phyloP scores from a whole-genome alignment of 2,888 invertebrate genomes.

The Lasius fuliginosus region DNA sequence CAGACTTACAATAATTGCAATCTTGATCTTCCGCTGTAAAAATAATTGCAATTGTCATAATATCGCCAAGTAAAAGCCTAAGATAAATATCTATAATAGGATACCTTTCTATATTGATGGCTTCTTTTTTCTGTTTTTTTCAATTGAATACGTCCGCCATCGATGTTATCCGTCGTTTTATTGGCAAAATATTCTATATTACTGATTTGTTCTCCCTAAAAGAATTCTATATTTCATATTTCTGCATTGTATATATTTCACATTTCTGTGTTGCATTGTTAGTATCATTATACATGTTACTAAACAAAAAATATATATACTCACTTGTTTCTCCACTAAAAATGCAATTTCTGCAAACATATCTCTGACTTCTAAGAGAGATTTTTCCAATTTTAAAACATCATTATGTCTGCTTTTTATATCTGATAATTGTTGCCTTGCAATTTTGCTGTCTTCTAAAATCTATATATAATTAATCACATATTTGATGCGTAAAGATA shows the following conservation, averaged over 20 bases:
- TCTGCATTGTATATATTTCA: no score
- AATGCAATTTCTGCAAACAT: slow-evolving; percentile 95
- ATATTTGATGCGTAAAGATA: not conserved
- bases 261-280: not conserved
- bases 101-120: slow-evolving; percentile 87
- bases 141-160: slow-evolving; percentile 88
- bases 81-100: slow-evolving; percentile 56
- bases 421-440: slow-evolving; percentile 91
- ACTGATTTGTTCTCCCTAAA: slow-evolving; percentile 90
- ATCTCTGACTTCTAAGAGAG: slow-evolving; percentile 92
- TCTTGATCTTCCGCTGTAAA: slow-evolving; percentile 86
- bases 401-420: slow-evolving; percentile 94
- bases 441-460: slow-evolving; percentile 92
- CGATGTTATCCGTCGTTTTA: slow-evolving; percentile 89
- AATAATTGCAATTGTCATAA: slow-evolving; percentile 41
- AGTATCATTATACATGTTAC: slow-evolving; percentile 16
- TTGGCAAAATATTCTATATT: slow-evolving; percentile 90
- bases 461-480: slow-evolving; percentile 87
- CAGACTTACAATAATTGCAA: slow-evolving; percentile 80
- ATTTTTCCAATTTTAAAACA: slow-evolving; percentile 93
- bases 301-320: slow-evolving; percentile 29
- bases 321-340: slow-evolving; percentile 92
- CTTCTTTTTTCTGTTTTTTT: slow-evolving; percentile 87
- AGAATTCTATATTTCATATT: slow-evolving; percentile 28
- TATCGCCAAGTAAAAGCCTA: slow-evolving; percentile 5